phyloP scores from a whole-genome alignment of 2,888 invertebrate species.

The Pinctada fucata region DNA sequence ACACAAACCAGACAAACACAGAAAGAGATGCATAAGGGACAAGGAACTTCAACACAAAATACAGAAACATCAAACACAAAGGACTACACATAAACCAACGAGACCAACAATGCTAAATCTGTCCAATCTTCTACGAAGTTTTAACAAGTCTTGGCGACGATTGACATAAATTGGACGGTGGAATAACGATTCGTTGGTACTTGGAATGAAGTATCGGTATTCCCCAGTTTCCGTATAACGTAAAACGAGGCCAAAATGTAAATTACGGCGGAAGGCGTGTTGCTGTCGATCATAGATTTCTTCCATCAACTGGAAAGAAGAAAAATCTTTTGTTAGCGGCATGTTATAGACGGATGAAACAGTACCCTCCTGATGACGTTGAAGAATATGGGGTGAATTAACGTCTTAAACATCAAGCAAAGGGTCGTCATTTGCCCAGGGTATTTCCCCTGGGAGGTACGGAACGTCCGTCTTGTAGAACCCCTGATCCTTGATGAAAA shows the following conservation, averaged over 20 bases:
- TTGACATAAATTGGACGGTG: too few species aligned
- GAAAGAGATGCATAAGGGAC: too few species aligned
- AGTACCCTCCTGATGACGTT: background rate
- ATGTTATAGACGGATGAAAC: background rate
- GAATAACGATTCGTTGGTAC: constrained; percentile 30
- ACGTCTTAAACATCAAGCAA: background rate
- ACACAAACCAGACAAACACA: too few species aligned
- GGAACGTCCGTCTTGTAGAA: too few species aligned
- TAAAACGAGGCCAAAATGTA: constrained; percentile 19
- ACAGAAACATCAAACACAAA: too few species aligned
- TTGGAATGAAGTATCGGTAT: constrained; percentile 42
- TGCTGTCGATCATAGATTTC: constrained; percentile 15
- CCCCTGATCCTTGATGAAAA: too few species aligned
- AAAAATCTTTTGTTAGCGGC: background rate
- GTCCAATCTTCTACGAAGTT: too few species aligned
- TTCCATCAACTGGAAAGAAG: background rate
- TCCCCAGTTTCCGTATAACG: constrained; percentile 33
- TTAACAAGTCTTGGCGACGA: too few species aligned
- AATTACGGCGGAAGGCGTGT: constrained; percentile 32
- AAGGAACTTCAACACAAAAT: too few species aligned
- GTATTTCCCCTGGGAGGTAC: too few species aligned
- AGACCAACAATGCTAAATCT: too few species aligned
- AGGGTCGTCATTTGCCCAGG: background rate
- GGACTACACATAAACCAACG: too few species aligned
- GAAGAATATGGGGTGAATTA: background rate